These are phyloP conservation scores for Aricia artaxerxes DNA, from an alignment of 2,888 invertebrate species.

Conservation along the genomic window DNA sequence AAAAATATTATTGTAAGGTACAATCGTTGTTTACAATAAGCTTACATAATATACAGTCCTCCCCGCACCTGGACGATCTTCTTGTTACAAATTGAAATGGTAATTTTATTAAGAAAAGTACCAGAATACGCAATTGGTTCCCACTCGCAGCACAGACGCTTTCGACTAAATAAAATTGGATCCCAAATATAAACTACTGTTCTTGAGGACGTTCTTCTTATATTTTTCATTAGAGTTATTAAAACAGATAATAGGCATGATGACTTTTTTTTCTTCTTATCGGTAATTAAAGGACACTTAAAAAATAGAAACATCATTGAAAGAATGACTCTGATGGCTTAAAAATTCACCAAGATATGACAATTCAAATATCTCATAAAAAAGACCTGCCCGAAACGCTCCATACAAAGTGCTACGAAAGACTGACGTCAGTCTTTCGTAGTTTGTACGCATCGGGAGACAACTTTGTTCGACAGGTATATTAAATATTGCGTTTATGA, in stretches of 20 bases:
- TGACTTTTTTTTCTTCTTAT: too few species aligned
- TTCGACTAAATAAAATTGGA: constrained; percentile 25
- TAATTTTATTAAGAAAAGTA: constrained; percentile 31
- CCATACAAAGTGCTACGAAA: too few species aligned
- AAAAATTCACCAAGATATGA: too few species aligned
- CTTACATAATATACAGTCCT: constrained; percentile 16
- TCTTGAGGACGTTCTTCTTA: not conserved
- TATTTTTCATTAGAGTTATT: not conserved
- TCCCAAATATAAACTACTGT: constrained; percentile 27
- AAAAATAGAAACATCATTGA: too few species aligned
- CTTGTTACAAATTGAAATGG: constrained; percentile 31
- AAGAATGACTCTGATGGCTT: too few species aligned
- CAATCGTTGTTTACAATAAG: constrained; percentile 15
- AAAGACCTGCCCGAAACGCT: too few species aligned
- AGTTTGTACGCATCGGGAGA: too few species aligned
- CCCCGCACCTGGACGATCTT: constrained; percentile 26
- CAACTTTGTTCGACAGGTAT: too few species aligned
- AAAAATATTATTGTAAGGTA: not conserved
- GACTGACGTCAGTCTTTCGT: too few species aligned
- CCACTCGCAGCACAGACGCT: constrained; percentile 22
- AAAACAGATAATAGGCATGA: not conserved
- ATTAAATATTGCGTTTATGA: too few species aligned
- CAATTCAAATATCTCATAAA: too few species aligned
- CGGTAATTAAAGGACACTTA: too few species aligned
- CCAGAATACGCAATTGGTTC: constrained; percentile 29